phyloP scores from a whole-genome alignment of 2,797 vertebrate species.

The Corythornis leucogaster region DNA sequence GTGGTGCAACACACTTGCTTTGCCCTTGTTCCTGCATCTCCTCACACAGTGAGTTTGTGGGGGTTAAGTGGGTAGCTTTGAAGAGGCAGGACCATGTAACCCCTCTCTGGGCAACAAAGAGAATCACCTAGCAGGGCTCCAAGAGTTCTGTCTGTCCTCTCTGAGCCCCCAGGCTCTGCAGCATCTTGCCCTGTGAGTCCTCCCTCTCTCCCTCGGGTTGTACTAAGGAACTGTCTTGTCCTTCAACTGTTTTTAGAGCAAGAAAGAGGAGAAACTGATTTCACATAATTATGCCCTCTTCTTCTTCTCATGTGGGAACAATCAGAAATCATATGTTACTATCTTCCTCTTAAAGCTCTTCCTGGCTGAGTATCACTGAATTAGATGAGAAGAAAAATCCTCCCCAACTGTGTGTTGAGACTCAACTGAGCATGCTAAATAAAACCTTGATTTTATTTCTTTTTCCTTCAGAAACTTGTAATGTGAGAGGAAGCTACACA shows the following conservation, averaged over 20 bases:
- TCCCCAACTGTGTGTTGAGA: neutral
- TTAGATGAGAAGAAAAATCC: constrained; percentile 5
- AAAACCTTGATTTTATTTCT: neutral
- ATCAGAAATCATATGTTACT: constrained; percentile 4
- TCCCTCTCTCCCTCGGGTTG: neutral
- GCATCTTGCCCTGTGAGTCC: neutral
- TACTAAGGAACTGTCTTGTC: neutral
- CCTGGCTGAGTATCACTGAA: neutral
- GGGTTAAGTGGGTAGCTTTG: neutral
- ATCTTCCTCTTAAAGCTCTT: constrained; percentile 2
- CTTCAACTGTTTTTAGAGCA: neutral
- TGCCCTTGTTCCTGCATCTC: neutral
- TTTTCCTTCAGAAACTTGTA: neutral
- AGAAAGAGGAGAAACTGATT: constrained; percentile 8
- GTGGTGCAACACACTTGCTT: fast-evolving
- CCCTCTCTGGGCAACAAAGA: neutral
- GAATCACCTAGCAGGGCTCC: neutral
- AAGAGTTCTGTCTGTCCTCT: neutral
- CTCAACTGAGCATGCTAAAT: neutral
- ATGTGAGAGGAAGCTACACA: neutral
- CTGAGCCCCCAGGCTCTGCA: neutral
- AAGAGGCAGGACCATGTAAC: neutral
- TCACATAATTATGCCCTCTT: neutral
- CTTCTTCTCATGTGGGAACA: neutral
- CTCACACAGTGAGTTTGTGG: neutral